A percentile compares a stretch with the other conserved stretches of the same genome.
phyloP scores from a whole-genome alignment of 2,113 vertebrate genomes.

The Epinephelus lanceolatus region DNA sequence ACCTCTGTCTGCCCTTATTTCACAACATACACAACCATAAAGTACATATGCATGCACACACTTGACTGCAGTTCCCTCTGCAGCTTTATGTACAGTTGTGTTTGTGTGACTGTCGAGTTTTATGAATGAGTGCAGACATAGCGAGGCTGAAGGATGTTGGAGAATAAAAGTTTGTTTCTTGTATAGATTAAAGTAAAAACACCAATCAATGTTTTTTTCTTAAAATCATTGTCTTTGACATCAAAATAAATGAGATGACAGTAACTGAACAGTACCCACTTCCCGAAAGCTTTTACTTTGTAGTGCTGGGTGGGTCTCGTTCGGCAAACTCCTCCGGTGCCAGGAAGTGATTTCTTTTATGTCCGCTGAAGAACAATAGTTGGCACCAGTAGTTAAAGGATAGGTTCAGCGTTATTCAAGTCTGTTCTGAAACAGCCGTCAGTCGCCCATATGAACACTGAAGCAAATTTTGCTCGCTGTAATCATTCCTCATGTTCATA shows the following conservation, averaged over 20 bases:
- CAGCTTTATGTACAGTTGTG: not conserved
- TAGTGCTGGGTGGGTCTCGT: not conserved
- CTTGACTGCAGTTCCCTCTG: constrained; percentile 1
- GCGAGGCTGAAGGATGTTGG: not conserved
- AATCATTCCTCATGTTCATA: not conserved
- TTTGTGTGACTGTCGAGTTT: not conserved
- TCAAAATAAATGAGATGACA: constrained; percentile 7
- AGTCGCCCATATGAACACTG: not conserved
- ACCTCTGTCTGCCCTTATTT: constrained; percentile 42
- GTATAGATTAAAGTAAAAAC: not conserved
- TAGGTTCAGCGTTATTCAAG: not conserved
- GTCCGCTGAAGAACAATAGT: not conserved
- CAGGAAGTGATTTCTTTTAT: constrained; percentile 14
- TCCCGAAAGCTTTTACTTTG: constrained; percentile 25
- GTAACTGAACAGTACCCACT: not conserved
- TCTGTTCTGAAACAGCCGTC: not conserved
- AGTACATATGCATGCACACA: not conserved
- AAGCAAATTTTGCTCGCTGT: not conserved
- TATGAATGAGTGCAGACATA: not conserved
- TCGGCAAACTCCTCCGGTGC: constrained; percentile 1
- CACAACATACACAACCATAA: constrained; percentile 10
- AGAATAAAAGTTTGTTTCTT: not conserved
- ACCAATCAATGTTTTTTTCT: not conserved
- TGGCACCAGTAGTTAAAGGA: not conserved
- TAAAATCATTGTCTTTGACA: not conserved